Evolutionary conservation across 1,140 invertebrate genomes (phyloP).

Genomic region (Hypsibius dujardini): DNA sequence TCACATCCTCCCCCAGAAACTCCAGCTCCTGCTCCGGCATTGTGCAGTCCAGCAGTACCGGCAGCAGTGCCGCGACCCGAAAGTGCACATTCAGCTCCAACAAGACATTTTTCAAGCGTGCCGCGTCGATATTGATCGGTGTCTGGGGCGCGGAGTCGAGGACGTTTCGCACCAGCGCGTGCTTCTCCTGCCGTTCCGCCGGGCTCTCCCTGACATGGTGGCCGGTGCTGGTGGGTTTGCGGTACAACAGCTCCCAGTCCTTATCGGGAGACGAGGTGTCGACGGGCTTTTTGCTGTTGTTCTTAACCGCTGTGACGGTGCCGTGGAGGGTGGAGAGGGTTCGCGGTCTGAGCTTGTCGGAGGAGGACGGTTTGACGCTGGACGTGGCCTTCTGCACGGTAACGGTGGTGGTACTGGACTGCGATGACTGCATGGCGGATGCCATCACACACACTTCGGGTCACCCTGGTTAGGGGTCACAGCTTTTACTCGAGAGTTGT

Average conservation of each 20-base stretch:
- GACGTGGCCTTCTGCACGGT: too few species aligned
- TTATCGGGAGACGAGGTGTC: not conserved
- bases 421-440: too few species aligned
- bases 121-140: not conserved
- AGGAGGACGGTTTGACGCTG: too few species aligned
- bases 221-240: not conserved
- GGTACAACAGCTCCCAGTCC: not conserved
- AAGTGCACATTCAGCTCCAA: not conserved
- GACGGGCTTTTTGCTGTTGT: too few species aligned
- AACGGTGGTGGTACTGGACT: too few species aligned
- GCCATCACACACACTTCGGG: too few species aligned
- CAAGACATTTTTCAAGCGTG: not conserved
- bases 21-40: not conserved
- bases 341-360: too few species aligned
- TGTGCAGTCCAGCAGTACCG: not conserved
- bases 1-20: slow-evolving; percentile 1
- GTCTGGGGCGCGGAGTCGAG: not conserved
- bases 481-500: too few species aligned
- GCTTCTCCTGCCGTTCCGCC: not conserved
- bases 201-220: not conserved
- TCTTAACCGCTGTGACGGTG: too few species aligned
- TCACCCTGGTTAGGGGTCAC: too few species aligned
- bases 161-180: not conserved
- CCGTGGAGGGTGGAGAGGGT: too few species aligned
- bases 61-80: not conserved